Evolutionary conservation across 2,797 vertebrate species (phyloP).

Genomic region (Phoebastria nigripes): DNA sequence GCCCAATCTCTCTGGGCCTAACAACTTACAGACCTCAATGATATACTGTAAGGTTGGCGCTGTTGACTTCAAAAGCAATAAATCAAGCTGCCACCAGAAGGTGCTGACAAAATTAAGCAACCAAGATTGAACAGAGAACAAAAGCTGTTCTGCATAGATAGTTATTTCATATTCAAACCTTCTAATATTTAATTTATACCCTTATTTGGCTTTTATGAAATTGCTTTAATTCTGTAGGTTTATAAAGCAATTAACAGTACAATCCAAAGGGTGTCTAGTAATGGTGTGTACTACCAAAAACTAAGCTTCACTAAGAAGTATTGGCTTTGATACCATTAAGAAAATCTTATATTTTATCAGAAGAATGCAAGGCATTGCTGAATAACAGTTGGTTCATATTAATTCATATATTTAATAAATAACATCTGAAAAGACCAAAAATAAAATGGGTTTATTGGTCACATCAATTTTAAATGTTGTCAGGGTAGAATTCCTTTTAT

Average conservation of each 20-base stretch:
- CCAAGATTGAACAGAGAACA: slow-evolving; percentile 30
- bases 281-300: neutral
- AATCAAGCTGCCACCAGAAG: slow-evolving; percentile 26
- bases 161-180: slow-evolving; percentile 30
- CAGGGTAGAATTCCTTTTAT: neutral
- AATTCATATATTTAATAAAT: neutral
- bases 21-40: slow-evolving; percentile 25
- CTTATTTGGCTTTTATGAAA: slow-evolving; percentile 48
- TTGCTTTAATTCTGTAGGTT: slow-evolving; percentile 34
- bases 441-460: neutral
- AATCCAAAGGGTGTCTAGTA: neutral
- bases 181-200: slow-evolving; percentile 55
- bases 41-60: slow-evolving; percentile 28
- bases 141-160: slow-evolving; percentile 24
- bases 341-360: neutral
- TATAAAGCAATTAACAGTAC: slow-evolving; percentile 44
- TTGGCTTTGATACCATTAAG: neutral
- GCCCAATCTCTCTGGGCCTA: slow-evolving; percentile 21
- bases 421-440: neutral
- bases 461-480: neutral
- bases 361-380: neutral
- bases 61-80: slow-evolving; percentile 23
- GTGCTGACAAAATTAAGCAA: slow-evolving; percentile 41
- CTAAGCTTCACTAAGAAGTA: neutral
- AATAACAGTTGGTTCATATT: neutral